Evolutionary conservation across 2,888 invertebrate species (phyloP), one percentile per base, ranked within the genome.

Genomic region (Poecilobothrus nobilitatus): DNA sequence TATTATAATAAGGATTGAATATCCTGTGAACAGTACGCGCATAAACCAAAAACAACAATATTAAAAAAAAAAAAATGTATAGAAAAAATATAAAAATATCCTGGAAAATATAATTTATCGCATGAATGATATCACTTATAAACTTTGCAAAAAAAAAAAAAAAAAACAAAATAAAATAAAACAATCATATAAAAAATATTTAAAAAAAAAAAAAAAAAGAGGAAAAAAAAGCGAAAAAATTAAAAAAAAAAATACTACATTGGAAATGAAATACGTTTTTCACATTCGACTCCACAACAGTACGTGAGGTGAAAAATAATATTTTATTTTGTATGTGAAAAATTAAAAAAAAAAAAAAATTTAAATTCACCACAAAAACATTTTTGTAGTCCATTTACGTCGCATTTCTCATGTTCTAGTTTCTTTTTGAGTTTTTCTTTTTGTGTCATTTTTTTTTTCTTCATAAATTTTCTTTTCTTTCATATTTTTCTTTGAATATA

Each of bases 301-400:
- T 63, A 63, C 63, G 63, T 63, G 63, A 63, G 63, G 63, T 63
- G 63, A 63, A 63, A 63, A 53, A 53, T 53, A 53, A 53, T 53
- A 53, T 53, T 53, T 53, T 53, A 18, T 53, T 53, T 12, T 6
- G 15, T 53, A 53, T n/a, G 53, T 53, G 3, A 53, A 53, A 53
- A 53, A 53, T 18, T 15, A 53, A 53, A 53, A 53, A 53, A 53
- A 53, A 15, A 53, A 53, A 53, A 53, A 18, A 53, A 53, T 15
- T 15, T 18, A 18, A 18, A 53, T 53, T 18, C 53, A 53, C 53
- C 53, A 53, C 53, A 53, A 53, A 53, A 53, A 53, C 15, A 53
- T 53, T 53, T 53, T 53, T 53, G 53, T 53, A 53, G 53, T 53
- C 53, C 53, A 53, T 53, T 53, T 53, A 53, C 53, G 53, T 53